Percentiles rank a stretch among this genome's conserved stretches.
These are phyloP conservation scores for Halichondria panicea DNA, from an alignment of 37 sponge, comb jelly and placozoan genomes.

Conservation along the genomic window DNA sequence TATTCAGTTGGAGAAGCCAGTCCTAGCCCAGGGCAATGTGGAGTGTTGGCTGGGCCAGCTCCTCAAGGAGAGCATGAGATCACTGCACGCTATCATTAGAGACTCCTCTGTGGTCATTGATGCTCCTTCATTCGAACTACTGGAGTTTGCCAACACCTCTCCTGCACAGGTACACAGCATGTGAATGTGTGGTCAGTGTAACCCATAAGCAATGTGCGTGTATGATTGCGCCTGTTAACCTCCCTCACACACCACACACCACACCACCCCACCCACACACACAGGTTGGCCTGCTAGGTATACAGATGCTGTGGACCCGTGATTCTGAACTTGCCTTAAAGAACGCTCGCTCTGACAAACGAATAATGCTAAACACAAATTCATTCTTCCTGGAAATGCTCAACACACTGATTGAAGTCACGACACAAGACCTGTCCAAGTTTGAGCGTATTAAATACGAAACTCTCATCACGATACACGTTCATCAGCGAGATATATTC, in stretches of 20 bases:
- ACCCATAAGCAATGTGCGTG: too few species aligned
- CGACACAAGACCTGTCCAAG: slow-evolving; percentile 77
- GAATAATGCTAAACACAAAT: slow-evolving; percentile 77
- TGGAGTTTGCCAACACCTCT: slow-evolving; percentile 75
- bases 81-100: slow-evolving; percentile 84
- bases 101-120: slow-evolving; percentile 74
- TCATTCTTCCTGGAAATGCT: slow-evolving; percentile 82
- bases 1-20: slow-evolving; percentile 79
- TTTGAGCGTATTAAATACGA: slow-evolving; percentile 85
- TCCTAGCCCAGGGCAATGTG: slow-evolving; percentile 95
- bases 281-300: slow-evolving; percentile 89
- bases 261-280: too few species aligned
- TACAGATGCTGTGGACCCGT: slow-evolving; percentile 96
- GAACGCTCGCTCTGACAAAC: slow-evolving; percentile 81
- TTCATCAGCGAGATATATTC: slow-evolving; percentile 95
- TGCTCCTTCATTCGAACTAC: slow-evolving; percentile 62
- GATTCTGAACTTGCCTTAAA: slow-evolving; percentile 85
- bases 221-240: too few species aligned
- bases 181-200: too few species aligned
- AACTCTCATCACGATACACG: slow-evolving; percentile 94
- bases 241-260: too few species aligned
- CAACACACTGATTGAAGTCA: slow-evolving; percentile 85
- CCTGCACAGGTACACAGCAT: slow-evolving; percentile 80
- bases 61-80: slow-evolving; percentile 67
- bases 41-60: slow-evolving; percentile 93